These are phyloP conservation scores for Callopanchax toddi DNA, from an alignment of 2,113 vertebrate genomes.

Conservation along the genomic window DNA sequence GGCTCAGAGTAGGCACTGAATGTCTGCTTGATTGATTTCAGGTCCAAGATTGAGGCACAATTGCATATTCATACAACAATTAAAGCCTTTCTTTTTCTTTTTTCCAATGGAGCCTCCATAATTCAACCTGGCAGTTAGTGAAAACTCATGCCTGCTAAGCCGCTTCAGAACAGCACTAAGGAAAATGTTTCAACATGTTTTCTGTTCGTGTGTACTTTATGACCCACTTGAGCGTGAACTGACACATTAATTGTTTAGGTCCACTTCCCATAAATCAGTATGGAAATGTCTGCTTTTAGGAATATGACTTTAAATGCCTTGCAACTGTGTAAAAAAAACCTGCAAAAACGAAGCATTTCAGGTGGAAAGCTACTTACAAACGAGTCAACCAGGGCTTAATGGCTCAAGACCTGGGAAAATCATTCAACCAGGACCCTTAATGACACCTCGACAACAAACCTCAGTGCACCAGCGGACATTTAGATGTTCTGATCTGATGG, in stretches of 20 bases:
- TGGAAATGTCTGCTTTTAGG: constrained; percentile 10
- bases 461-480: constrained; percentile 62
- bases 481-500: constrained; percentile 77
- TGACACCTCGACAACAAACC: constrained; percentile 55
- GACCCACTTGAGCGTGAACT: constrained; percentile 17
- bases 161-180: constrained; percentile 39
- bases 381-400: constrained; percentile 32
- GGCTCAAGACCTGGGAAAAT: constrained; percentile 61
- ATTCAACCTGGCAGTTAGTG: constrained; percentile 56
- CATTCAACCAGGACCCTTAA: constrained; percentile 40
- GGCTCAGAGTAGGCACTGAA: constrained; percentile 48
- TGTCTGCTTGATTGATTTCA: constrained; percentile 74
- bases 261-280: constrained; percentile 12
- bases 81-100: constrained; percentile 57
- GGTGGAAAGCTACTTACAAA: constrained; percentile 30
- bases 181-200: constrained; percentile 72
- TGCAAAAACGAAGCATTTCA: constrained; percentile 5
- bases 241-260: constrained; percentile 53
- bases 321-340: background rate
- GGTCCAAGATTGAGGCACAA: constrained; percentile 47
- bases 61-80: constrained; percentile 76
- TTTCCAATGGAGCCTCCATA: constrained; percentile 45
- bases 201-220: constrained; percentile 36
- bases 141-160: constrained; percentile 55
- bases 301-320: background rate